phyloP scores from a whole-genome alignment of 2,113 vertebrate species.

The Spizaetus ornatus region DNA sequence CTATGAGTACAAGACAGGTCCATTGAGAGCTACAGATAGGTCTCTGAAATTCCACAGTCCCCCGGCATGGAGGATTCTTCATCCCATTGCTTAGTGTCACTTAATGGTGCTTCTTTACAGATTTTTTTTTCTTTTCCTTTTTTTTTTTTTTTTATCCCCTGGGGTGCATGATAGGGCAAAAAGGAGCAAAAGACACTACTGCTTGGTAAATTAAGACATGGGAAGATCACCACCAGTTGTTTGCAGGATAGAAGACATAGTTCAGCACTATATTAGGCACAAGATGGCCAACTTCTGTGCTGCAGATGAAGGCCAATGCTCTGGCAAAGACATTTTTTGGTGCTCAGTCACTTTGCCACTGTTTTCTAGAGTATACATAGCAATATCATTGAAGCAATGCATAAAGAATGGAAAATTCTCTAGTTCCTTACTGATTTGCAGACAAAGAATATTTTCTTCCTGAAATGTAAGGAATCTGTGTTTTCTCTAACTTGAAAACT shows the following conservation, averaged over 20 bases:
- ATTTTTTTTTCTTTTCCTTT: not conserved
- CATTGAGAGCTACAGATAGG: not conserved
- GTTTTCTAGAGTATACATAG: not conserved
- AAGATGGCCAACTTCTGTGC: not conserved
- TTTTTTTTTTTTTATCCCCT: too few relatives aligned
- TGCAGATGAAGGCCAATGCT: not conserved
- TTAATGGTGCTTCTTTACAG: not conserved
- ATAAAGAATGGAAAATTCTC: not conserved
- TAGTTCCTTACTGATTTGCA: not conserved
- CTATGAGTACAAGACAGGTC: not conserved
- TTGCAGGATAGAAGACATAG: not conserved
- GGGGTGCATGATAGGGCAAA: not conserved
- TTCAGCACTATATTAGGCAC: not conserved
- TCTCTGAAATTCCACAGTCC: not conserved
- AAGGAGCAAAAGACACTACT: not conserved
- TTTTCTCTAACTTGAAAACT: not conserved
- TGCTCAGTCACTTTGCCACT: not conserved
- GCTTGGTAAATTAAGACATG: not conserved
- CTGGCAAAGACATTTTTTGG: not conserved
- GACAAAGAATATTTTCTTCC: not conserved
- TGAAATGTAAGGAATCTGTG: not conserved
- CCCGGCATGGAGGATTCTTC: not conserved
- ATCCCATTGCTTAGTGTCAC: not conserved
- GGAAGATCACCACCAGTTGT: not conserved
- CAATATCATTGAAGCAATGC: not conserved